A percentile compares a stretch with the other conserved stretches of the same genome.
Evolutionary conservation across 2,113 vertebrate species (phyloP).

Genomic region (Hippocampus abdominalis): DNA sequence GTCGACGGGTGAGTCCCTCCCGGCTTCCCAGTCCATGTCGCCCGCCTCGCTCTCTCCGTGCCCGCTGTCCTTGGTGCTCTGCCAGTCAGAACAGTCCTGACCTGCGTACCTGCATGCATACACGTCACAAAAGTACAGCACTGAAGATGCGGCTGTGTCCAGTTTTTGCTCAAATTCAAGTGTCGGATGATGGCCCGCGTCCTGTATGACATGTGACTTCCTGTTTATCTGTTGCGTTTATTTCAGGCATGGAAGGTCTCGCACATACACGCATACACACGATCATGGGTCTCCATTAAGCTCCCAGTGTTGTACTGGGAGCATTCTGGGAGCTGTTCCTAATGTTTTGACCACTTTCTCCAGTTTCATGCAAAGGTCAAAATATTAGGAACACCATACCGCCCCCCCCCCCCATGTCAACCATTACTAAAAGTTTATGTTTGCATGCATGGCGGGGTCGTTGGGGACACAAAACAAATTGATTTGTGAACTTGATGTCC

Average conservation of each 20-base stretch:
- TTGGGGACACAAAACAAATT: no score
- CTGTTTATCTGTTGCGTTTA: slow-evolving; percentile 49
- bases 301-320: neutral
- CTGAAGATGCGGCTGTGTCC: neutral
- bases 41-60: slow-evolving; percentile 82
- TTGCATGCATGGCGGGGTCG: no score
- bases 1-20: slow-evolving; percentile 79
- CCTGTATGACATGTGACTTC: slow-evolving; percentile 41
- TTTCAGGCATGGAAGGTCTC: slow-evolving; percentile 27
- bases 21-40: slow-evolving; percentile 77
- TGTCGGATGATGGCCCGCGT: slow-evolving; percentile 42
- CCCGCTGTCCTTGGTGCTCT: slow-evolving; percentile 82
- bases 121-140: neutral
- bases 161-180: slow-evolving; percentile 9
- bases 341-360: neutral
- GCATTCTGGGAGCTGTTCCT: neutral
- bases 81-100: slow-evolving; percentile 79
- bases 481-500: neutral
- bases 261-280: no score
- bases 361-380: neutral
- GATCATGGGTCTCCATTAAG: neutral
- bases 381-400: neutral
- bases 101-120: slow-evolving; percentile 67
- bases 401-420: neutral
- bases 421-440: neutral